Percentiles rank a stretch among this genome's conserved stretches.
phyloP scores from a whole-genome alignment of 2,888 invertebrate species.

The Nomada ferruginata region DNA sequence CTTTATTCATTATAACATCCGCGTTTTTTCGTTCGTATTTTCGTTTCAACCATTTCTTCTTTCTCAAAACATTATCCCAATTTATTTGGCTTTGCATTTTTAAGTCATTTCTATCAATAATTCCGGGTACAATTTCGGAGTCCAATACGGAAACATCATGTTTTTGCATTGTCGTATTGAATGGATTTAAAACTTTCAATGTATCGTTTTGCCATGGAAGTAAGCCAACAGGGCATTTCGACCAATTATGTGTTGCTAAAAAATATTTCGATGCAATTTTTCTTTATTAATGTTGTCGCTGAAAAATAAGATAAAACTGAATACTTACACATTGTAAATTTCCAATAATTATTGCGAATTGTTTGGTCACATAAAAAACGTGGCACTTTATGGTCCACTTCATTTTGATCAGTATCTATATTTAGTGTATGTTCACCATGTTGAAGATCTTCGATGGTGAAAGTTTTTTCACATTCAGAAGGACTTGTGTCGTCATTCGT shows the following conservation, averaged over 20 bases:
- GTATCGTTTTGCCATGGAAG: slow-evolving; percentile 84
- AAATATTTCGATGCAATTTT: slow-evolving; percentile 58
- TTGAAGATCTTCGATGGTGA: slow-evolving; percentile 84
- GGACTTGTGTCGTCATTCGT: slow-evolving; percentile 76
- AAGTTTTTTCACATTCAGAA: slow-evolving; percentile 78
- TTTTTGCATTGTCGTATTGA: slow-evolving; percentile 41
- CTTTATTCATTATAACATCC: slow-evolving; percentile 71
- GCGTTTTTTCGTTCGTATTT: slow-evolving; percentile 63
- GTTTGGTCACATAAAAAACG: slow-evolving; percentile 67
- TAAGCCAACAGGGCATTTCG: slow-evolving; percentile 85
- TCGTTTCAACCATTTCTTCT: slow-evolving; percentile 70
- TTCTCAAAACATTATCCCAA: slow-evolving; percentile 77
- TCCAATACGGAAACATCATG: slow-evolving; percentile 46
- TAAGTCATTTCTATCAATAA: slow-evolving; percentile 71
- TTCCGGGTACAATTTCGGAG: slow-evolving; percentile 74
- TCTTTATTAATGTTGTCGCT: background rate
- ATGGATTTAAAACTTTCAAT: slow-evolving; percentile 65
- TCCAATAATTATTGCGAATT: slow-evolving; percentile 76
- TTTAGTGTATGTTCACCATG: background rate
- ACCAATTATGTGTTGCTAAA: slow-evolving; percentile 83
- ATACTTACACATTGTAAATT: slow-evolving; percentile 68
- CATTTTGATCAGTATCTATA: slow-evolving; percentile 1
- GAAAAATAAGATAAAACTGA: background rate
- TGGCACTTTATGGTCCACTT: slow-evolving; percentile 18
- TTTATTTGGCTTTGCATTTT: slow-evolving; percentile 75